These are phyloP conservation scores for Esox masquinongy DNA, from an alignment of 2,797 vertebrate genomes.

Conservation along the genomic window DNA sequence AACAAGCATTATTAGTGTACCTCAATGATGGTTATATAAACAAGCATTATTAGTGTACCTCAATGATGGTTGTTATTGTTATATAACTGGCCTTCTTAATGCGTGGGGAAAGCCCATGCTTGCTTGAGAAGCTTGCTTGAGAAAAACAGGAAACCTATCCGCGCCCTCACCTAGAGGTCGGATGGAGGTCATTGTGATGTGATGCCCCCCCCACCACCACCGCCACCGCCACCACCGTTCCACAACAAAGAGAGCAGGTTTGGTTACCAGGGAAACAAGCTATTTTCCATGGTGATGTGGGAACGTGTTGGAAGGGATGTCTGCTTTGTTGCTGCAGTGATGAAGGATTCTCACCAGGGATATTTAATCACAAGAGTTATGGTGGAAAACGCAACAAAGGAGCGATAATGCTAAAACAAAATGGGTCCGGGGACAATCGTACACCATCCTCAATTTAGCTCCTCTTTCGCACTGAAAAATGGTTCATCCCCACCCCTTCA, in stretches of 20 bases:
- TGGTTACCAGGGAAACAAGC: constrained; percentile 75
- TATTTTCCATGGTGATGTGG: constrained; percentile 58
- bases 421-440: constrained; percentile 60
- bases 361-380: constrained; percentile 73
- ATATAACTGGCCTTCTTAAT: background rate
- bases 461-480: constrained; percentile 35
- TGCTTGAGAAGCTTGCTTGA: constrained; percentile 10
- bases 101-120: constrained; percentile 23
- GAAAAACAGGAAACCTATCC: constrained; percentile 53
- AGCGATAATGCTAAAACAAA: constrained; percentile 71
- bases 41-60: background rate
- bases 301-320: constrained; percentile 68
- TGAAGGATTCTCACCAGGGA: constrained; percentile 72
- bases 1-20: no score
- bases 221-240: constrained; percentile 16
- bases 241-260: constrained; percentile 71
- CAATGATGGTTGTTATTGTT: no score
- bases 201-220: constrained; percentile 48
- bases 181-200: constrained; percentile 65
- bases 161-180: constrained; percentile 54
- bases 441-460: constrained; percentile 47
- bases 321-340: constrained; percentile 69
- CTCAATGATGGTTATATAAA: no score
- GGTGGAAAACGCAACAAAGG: constrained; percentile 55
- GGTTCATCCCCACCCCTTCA: no score